Evolutionary conservation across 2,888 invertebrate species (phyloP).

Genomic region (Osedax frankpressi): DNA sequence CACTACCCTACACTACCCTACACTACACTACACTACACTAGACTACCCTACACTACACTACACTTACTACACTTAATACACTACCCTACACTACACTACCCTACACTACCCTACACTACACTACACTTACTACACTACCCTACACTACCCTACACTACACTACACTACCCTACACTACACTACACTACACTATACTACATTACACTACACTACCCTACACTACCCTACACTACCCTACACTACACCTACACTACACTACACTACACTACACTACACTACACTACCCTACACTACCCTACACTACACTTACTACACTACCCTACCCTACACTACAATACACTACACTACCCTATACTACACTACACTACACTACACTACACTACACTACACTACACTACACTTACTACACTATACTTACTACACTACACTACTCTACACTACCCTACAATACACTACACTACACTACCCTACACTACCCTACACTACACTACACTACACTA

Average conservation of each 20-base stretch:
- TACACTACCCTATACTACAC: too few relatives aligned
- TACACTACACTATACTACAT: constrained; percentile 1
- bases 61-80: too few relatives aligned
- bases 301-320: too few relatives aligned
- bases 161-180: constrained; percentile 21
- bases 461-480: not conserved
- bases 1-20: not conserved
- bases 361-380: constrained; percentile 21
- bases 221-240: not conserved
- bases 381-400: not conserved
- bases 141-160: constrained; percentile 18
- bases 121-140: constrained; percentile 5
- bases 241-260: too few relatives aligned
- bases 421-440: too few relatives aligned
- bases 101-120: not conserved
- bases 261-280: constrained; percentile 13
- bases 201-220: not conserved
- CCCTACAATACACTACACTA: too few relatives aligned
- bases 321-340: too few relatives aligned
- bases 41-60: not conserved
- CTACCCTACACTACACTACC: too few relatives aligned
- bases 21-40: not conserved
- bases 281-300: not conserved
- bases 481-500: constrained; percentile 24
- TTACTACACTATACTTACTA: too few relatives aligned